Conservation (phyloP, 2,113 vertebrate genomes). For the Terrapene triunguis region DNA sequence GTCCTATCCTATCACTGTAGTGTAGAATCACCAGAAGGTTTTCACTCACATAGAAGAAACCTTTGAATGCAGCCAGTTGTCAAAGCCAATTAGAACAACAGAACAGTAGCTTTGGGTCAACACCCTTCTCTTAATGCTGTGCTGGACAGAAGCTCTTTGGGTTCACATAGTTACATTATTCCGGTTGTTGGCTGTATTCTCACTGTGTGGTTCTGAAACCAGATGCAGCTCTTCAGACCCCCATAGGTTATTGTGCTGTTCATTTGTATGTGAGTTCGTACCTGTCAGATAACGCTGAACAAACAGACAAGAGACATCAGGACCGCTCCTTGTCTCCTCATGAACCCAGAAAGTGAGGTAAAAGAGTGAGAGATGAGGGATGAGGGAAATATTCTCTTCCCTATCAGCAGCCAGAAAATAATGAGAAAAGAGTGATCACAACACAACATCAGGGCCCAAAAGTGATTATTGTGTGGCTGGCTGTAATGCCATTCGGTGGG, state of each 20-base stretch:
- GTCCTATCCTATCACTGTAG: neutral
- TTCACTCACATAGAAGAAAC: neutral
- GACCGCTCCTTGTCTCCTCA: neutral
- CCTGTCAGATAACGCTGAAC: neutral
- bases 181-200: neutral
- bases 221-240: neutral
- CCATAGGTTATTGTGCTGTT: fast-evolving
- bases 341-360: neutral
- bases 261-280: neutral
- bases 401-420: neutral
- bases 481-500: neutral
- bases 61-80: neutral
- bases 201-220: neutral
- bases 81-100: neutral
- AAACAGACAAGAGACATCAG: neutral
- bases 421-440: neutral
- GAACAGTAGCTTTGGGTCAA: neutral
- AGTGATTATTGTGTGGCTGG: fast-evolving
- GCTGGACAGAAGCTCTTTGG: neutral
- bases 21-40: neutral
- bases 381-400: neutral
- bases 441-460: neutral
- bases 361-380: neutral
- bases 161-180: neutral
- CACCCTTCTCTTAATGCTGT: neutral